A percentile compares a stretch with the other conserved stretches of the same genome.
Conservation (phyloP, 2,797 vertebrate genomes). For the Sebastes nivosus region DNA sequence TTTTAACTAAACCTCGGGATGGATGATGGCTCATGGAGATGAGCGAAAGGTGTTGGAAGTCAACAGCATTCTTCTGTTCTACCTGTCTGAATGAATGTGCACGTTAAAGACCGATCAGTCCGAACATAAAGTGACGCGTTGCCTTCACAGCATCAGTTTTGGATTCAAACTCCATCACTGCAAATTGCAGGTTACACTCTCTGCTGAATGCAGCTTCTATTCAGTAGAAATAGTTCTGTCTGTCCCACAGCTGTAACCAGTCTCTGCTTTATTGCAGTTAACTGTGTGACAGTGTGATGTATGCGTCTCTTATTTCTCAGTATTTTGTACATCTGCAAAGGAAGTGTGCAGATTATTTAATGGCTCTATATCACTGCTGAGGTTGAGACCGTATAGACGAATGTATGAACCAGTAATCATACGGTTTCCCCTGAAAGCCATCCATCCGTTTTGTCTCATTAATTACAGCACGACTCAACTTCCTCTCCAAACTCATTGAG, state of each 20-base stretch:
- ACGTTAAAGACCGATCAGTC: neutral
- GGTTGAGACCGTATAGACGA: neutral
- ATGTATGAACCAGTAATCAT: neutral
- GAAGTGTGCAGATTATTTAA: neutral
- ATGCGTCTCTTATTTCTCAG: neutral
- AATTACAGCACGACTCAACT: slow-evolving; percentile 1
- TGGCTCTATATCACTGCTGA: neutral
- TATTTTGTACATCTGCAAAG: neutral
- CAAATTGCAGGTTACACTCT: neutral
- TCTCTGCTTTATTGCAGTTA: neutral
- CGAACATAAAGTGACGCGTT: neutral
- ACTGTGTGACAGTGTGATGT: neutral
- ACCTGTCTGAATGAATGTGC: neutral
- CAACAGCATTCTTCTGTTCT: neutral
- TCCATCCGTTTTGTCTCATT: neutral
- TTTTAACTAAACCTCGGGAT: neutral
- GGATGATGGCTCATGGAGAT: neutral
- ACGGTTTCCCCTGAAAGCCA: neutral
- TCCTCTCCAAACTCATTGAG: slow-evolving; percentile 1
- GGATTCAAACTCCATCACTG: neutral
- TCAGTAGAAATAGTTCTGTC: neutral
- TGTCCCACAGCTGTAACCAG: neutral
- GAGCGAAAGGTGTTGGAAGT: neutral
- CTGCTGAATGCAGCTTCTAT: neutral
- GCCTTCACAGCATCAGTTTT: neutral